Percentiles rank a stretch among this genome's conserved stretches.
Evolutionary conservation across 92 coral and sea anemone genomes (phyloP).

Genomic region (Porites divaricata): DNA sequence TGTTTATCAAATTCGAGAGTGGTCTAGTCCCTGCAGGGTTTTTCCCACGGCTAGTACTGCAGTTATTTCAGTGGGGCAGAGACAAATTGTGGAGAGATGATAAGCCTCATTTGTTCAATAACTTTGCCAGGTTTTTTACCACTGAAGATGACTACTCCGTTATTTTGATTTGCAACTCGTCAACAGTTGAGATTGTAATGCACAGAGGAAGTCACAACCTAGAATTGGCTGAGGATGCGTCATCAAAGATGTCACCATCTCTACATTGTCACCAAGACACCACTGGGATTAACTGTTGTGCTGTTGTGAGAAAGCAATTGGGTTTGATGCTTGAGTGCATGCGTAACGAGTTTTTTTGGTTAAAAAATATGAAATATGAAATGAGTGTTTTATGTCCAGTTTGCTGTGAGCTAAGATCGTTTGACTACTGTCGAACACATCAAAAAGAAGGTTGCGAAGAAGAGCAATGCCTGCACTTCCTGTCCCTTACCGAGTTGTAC

Average conservation of each 20-base stretch:
- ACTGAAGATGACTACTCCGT: not conserved
- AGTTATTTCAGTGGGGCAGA: constrained; percentile 19
- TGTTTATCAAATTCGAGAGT: constrained; percentile 18
- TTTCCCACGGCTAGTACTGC: constrained; percentile 37
- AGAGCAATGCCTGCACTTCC: not conserved
- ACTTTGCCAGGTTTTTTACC: constrained; percentile 50
- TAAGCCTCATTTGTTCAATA: constrained; percentile 17
- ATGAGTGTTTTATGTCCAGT: constrained; percentile 35
- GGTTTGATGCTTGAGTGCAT: not conserved
- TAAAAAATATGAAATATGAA: constrained; percentile 2
- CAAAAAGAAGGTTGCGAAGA: not conserved
- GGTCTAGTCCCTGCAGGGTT: constrained; percentile 35
- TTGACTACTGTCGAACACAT: not conserved
- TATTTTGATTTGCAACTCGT: constrained; percentile 19
- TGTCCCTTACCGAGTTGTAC: not conserved
- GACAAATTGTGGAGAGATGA: not conserved
- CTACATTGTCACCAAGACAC: no score
- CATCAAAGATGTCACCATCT: no score
- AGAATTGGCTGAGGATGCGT: not conserved
- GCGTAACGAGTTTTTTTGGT: constrained; percentile 36
- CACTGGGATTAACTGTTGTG: not conserved
- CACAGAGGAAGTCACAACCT: not conserved
- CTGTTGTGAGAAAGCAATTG: not conserved
- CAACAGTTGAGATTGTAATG: constrained; percentile 16
- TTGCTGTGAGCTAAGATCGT: not conserved